Percentiles rank a stretch among this genome's conserved stretches.
phyloP scores from a whole-genome alignment of 1,140 invertebrate genomes.

The Teleopsis dalmanni region DNA sequence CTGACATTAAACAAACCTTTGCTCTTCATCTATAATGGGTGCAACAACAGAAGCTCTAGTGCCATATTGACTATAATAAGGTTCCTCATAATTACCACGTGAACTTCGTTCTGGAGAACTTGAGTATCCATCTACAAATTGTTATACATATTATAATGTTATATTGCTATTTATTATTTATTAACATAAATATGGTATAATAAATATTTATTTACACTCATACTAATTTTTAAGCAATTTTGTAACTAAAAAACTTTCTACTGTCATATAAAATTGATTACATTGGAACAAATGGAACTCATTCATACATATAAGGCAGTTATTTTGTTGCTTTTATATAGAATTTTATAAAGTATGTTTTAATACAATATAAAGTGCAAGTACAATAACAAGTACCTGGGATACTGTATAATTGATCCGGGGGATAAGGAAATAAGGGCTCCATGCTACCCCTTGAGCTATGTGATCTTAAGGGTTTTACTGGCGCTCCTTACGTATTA shows the following conservation, averaged over 20 bases:
- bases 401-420: conserved; percentile 53
- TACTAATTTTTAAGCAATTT: neutral
- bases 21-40: conserved; percentile 84
- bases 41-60: conserved; percentile 68
- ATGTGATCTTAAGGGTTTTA: conserved; percentile 57
- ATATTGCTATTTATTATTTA: neutral
- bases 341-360: too few species aligned
- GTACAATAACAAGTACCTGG: conserved; percentile 45
- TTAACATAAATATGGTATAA: neutral
- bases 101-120: conserved; percentile 76
- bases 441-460: conserved; percentile 47
- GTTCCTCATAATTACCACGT: conserved; percentile 68
- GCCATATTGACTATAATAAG: conserved; percentile 74
- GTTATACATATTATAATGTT: too few species aligned
- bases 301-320: too few species aligned
- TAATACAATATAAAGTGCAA: too few species aligned
- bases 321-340: too few species aligned
- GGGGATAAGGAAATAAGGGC: conserved; percentile 49
- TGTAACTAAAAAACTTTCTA: conserved; percentile 1
- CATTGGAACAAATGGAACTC: too few species aligned
- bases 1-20: conserved; percentile 45
- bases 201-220: neutral
- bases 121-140: conserved; percentile 66
- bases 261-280: too few species aligned
- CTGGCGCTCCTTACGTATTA: conserved; percentile 47